Conservation (phyloP, 2,113 vertebrate genomes). For the Equus przewalskii region DNA sequence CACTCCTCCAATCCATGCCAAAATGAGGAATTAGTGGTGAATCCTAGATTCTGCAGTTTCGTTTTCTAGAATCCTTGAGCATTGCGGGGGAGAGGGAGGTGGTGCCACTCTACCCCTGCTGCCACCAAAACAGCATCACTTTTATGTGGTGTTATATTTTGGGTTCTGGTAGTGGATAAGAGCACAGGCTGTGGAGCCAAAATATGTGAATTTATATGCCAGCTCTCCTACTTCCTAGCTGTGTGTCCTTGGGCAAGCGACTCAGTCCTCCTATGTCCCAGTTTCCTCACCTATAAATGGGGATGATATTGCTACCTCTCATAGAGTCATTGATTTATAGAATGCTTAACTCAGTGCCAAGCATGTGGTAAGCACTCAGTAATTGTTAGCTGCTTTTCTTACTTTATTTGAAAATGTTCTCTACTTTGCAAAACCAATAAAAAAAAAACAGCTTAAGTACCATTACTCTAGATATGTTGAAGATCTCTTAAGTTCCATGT, state of each 20-base stretch:
- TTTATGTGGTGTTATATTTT: background rate
- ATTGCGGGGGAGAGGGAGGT: too few species aligned
- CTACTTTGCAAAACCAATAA: background rate
- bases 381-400: background rate
- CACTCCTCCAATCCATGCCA: background rate
- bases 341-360: slow-evolving; percentile 71
- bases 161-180: background rate
- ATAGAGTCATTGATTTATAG: background rate
- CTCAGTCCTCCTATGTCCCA: background rate
- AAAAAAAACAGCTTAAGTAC: background rate
- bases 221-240: slow-evolving; percentile 24
- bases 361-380: slow-evolving; percentile 42
- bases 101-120: background rate
- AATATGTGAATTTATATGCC: background rate
- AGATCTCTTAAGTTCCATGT: background rate
- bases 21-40: background rate
- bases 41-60: background rate
- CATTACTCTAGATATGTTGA: background rate
- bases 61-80: slow-evolving; percentile 27
- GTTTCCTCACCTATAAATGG: slow-evolving; percentile 66
- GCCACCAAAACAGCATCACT: background rate
- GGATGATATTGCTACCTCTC: slow-evolving; percentile 44
- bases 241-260: slow-evolving; percentile 54
- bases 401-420: slow-evolving; percentile 36
- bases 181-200: background rate